Evolutionary conservation across 2,888 invertebrate genomes (phyloP).

Genomic region (Epirrita christyi): DNA sequence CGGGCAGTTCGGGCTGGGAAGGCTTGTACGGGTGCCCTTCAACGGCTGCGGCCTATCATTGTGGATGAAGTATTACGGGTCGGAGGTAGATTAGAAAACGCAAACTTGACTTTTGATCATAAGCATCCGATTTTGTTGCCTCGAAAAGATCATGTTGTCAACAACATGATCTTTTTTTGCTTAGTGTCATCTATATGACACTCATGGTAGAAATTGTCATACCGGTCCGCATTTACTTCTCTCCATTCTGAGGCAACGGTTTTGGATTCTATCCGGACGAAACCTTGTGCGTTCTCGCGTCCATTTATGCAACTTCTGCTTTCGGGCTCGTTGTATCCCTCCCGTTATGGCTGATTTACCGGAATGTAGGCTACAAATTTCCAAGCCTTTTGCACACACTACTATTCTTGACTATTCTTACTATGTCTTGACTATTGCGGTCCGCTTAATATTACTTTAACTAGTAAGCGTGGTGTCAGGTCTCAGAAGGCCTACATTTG

Average conservation of each 20-base stretch:
- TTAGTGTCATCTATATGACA: too few species aligned
- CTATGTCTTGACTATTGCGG: neutral
- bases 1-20: too few species aligned
- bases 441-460: neutral
- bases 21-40: too few species aligned
- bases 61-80: too few species aligned
- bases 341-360: neutral
- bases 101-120: neutral
- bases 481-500: neutral
- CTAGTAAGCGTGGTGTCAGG: neutral
- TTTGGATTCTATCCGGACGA: neutral
- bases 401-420: too few species aligned
- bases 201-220: neutral
- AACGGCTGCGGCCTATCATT: too few species aligned
- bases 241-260: neutral
- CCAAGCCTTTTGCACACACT: neutral
- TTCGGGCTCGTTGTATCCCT: neutral
- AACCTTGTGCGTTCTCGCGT: neutral
- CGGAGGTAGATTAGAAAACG: neutral
- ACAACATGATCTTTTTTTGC: too few species aligned
- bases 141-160: neutral
- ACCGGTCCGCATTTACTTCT: neutral
- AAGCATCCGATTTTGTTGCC: neutral
- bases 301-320: neutral
- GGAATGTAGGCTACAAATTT: neutral